Evolutionary conservation across 2,113 vertebrate genomes (phyloP).

Genomic region (Centropristis striata): DNA sequence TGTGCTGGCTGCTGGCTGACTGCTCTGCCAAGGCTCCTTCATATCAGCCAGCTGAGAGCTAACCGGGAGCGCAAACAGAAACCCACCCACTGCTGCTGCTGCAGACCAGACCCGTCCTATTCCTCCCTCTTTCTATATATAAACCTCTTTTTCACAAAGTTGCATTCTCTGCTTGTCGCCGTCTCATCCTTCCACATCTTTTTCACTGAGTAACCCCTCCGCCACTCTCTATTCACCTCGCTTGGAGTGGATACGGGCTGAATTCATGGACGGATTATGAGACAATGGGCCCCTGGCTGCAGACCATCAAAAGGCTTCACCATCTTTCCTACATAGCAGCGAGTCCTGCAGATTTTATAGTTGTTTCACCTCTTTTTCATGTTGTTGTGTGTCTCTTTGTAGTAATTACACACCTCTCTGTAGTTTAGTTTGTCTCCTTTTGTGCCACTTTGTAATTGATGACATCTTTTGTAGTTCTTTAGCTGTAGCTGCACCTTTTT

Average conservation of each 20-base stretch:
- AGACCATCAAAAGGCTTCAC: too few species aligned
- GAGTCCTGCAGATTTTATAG: too few species aligned
- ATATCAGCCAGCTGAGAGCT: conserved; percentile 69
- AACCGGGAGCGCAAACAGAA: conserved; percentile 67
- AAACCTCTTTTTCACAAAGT: conserved; percentile 34
- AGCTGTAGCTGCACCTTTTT: too few species aligned
- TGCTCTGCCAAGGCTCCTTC: conserved; percentile 70
- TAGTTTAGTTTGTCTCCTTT: too few species aligned
- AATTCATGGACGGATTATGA: too few species aligned
- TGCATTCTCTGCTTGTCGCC: neutral
- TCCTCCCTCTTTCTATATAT: conserved; percentile 17
- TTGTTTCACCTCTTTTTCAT: too few species aligned
- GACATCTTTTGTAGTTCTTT: too few species aligned
- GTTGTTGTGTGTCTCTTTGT: too few species aligned
- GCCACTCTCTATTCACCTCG: conserved; percentile 25
- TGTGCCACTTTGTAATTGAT: too few species aligned
- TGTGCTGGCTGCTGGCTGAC: conserved; percentile 70
- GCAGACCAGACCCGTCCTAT: conserved; percentile 29
- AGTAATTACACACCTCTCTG: too few species aligned
- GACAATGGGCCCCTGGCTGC: too few species aligned
- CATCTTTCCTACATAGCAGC: too few species aligned
- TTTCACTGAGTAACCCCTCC: conserved; percentile 9
- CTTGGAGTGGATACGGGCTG: conserved; percentile 5
- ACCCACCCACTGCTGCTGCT: conserved; percentile 41
- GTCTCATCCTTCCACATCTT: conserved; percentile 15